Percentiles rank a stretch among this genome's conserved stretches.
phyloP scores from a whole-genome alignment of 1,140 invertebrate species.

The Schlechtendalia chinensis region DNA sequence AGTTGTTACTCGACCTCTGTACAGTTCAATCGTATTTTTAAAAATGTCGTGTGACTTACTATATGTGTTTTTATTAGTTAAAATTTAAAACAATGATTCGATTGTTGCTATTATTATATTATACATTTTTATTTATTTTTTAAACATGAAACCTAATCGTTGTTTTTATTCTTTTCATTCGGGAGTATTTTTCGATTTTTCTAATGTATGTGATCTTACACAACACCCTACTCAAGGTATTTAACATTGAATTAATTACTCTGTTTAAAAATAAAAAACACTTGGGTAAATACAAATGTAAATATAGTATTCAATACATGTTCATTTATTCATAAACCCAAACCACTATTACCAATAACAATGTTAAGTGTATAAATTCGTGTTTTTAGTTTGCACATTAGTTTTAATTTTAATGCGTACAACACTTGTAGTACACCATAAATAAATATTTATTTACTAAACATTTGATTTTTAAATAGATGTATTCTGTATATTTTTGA shows the following conservation, averaged over 20 bases:
- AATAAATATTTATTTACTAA: no score
- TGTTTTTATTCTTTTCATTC: slow-evolving; percentile 39
- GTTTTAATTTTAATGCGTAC: no score
- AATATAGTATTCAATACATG: no score
- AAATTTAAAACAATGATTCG: background rate
- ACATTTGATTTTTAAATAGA: no score
- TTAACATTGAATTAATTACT: background rate
- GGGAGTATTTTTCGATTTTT: slow-evolving; percentile 26
- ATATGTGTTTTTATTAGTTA: background rate
- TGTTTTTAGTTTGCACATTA: no score
- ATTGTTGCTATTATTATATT: background rate
- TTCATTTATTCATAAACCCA: no score
- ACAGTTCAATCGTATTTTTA: background rate
- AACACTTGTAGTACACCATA: no score
- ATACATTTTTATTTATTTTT: background rate
- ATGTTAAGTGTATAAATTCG: no score
- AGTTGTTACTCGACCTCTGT: slow-evolving; percentile 4
- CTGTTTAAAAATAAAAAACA: no score
- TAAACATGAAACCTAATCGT: slow-evolving; percentile 27
- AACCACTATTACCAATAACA: no score
- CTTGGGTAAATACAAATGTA: no score
- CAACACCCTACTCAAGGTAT: slow-evolving; percentile 7
- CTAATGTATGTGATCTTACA: background rate
- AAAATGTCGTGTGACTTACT: background rate
- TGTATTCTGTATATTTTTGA: no score